Evolutionary conservation across 2,888 invertebrate species (phyloP), one percentile per base, ranked within the genome.

Genomic region (Nemapogon koenigi): DNA sequence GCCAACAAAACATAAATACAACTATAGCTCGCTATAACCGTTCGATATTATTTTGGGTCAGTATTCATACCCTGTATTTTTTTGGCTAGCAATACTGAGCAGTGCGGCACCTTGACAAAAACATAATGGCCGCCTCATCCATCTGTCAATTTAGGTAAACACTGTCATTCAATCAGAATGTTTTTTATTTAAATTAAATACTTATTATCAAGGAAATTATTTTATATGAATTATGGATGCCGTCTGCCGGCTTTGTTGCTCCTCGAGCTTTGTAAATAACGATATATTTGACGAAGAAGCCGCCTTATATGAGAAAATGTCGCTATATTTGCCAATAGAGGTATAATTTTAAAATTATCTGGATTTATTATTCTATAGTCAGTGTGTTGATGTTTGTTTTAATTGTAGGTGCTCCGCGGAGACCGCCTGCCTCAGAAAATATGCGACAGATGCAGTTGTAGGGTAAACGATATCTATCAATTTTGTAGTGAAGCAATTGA

Each of bases 261-360:
- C 76, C 18, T 53, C 64, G 29, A 82, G 61, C 59, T 81, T 62
- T 46, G 87, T 87, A 35, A 85, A 84, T 55, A 82, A 86, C 56
- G 75, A 84, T 52, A 87, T 88, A 62, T 88, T 88, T 57, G 86
- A 85, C 49, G 86, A 85, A 49, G 83, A 83, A 53, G 85, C 83
- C 53, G 85, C 86, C 46, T 78, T 87, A 50, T 86, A 83, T 57
- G 62, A 84, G 47, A 88, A 88, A 80, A 87, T 88, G 70, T 82
- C 85, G 43, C 73, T 87, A 49, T 88, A 87, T 63, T 81, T 88
- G 60, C 88, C 88, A 62, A 84, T 88, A 59, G 87, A 87, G 87
- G 88, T 88, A 83, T 64, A 16, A 30, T 30, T 38, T 41, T 26
- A 27, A n/a, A 2, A 11, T 41, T 37, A 33, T 40, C 38, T 42